A percentile compares a stretch with the other conserved stretches of the same genome.
These are phyloP conservation scores for Schizopygopsis pylzovi DNA, from an alignment of 2,797 vertebrate genomes.

Conservation along the genomic window DNA sequence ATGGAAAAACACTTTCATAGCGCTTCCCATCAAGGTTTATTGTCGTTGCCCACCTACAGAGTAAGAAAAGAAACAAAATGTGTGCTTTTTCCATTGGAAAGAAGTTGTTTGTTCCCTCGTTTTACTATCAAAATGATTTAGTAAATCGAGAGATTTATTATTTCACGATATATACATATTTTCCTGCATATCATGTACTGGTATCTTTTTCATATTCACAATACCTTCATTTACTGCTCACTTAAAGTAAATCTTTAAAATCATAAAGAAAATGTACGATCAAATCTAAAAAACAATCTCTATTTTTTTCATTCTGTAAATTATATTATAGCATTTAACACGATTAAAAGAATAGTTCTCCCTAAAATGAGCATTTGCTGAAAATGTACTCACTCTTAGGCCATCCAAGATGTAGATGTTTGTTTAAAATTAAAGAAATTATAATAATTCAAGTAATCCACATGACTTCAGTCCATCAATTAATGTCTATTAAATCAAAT, in stretches of 20 bases:
- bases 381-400: too few species aligned
- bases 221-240: not conserved
- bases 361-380: too few species aligned
- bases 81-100: conserved; percentile 12
- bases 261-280: not conserved
- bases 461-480: not conserved
- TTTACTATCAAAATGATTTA: not conserved
- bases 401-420: not conserved
- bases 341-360: not conserved
- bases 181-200: not conserved
- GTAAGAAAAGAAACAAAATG: conserved; percentile 4
- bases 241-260: not conserved
- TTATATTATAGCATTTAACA: not conserved
- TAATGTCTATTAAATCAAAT: not conserved
- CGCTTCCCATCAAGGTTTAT: conserved; percentile 22
- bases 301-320: not conserved
- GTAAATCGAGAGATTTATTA: not conserved
- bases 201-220: not conserved
- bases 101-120: not conserved
- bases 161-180: not conserved
- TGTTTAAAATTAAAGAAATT: not conserved
- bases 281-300: not conserved
- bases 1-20: conserved; percentile 35
- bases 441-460: not conserved
- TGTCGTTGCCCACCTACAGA: conserved; percentile 39